Evolutionary conservation across 1,140 invertebrate genomes (phyloP).

Genomic region (Papilio xuthus): DNA sequence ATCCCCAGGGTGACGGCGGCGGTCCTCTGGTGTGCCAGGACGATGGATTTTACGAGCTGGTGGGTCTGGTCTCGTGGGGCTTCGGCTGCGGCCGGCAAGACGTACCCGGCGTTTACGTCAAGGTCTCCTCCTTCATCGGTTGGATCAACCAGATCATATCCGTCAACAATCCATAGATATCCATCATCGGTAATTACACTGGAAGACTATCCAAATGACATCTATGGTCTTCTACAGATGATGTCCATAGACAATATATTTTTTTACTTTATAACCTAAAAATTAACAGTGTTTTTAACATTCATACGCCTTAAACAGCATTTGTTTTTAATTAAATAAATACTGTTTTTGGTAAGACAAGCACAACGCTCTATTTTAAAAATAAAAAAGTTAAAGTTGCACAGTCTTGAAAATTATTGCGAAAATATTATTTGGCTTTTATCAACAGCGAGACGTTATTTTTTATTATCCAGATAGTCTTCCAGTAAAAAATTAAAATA

Average conservation of each 20-base stretch:
- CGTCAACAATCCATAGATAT: conserved; percentile 94
- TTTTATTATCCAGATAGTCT: not conserved
- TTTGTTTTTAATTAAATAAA: not conserved
- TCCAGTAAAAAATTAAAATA: not conserved
- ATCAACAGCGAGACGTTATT: not conserved
- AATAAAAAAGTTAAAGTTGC: not conserved
- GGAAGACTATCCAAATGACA: not conserved
- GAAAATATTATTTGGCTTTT: no score
- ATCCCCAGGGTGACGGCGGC: conserved; percentile 92
- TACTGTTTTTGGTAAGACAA: not conserved
- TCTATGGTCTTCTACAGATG: no score
- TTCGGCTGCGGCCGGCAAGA: conserved; percentile 94
- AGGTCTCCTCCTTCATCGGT: conserved; percentile 96
- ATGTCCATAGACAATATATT: not conserved
- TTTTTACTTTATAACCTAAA: conserved; percentile 1
- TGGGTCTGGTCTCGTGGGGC: conserved; percentile 95
- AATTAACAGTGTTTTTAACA: not conserved
- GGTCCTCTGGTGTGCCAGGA: conserved; percentile 95
- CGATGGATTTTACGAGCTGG: conserved; percentile 95
- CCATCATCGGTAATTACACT: not conserved
- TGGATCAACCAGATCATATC: conserved; percentile 99
- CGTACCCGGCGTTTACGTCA: conserved; percentile 96
- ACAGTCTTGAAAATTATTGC: not conserved
- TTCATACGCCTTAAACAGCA: not conserved
- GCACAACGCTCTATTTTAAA: not conserved